Conservation (phyloP, 2,888 invertebrate species). For the Neocrepidodera transversa region DNA sequence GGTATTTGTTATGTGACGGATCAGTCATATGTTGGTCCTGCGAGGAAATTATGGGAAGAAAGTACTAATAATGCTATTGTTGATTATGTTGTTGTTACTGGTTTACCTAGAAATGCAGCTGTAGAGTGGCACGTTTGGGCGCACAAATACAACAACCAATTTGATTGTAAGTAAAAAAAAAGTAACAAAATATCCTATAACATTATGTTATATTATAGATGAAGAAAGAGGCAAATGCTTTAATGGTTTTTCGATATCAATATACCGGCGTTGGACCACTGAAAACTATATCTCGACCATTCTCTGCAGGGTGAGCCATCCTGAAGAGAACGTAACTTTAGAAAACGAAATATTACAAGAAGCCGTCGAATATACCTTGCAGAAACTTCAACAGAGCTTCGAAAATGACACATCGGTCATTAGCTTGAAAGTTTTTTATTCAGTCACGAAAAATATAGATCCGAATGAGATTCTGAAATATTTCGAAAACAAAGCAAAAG, state of each 20-base stretch:
- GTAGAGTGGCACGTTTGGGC: slow-evolving; percentile 96
- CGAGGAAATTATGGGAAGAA: slow-evolving; percentile 81
- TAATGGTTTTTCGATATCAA: slow-evolving; percentile 81
- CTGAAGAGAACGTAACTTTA: slow-evolving; percentile 37
- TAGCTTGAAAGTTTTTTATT: slow-evolving; percentile 79
- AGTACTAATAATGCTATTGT: slow-evolving; percentile 86
- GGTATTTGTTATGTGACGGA: slow-evolving; percentile 88
- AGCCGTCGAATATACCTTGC: slow-evolving; percentile 63
- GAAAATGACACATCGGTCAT: slow-evolving; percentile 68
- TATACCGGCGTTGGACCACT: slow-evolving; percentile 86
- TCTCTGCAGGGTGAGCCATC: slow-evolving; percentile 75
- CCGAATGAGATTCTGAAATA: slow-evolving; percentile 59
- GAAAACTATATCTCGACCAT: slow-evolving; percentile 87
- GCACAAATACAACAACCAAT: slow-evolving; percentile 84
- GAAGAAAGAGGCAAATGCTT: slow-evolving; percentile 90
- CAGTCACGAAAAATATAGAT: slow-evolving; percentile 67
- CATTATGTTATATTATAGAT: slow-evolving; percentile 64
- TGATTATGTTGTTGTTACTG: slow-evolving; percentile 84
- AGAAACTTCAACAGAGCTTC: slow-evolving; percentile 64
- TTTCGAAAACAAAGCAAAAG: slow-evolving; percentile 61
- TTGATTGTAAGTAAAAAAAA: slow-evolving; percentile 80
- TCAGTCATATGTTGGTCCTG: slow-evolving; percentile 73
- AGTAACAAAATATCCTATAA: too few relatives aligned
- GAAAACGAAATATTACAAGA: slow-evolving; percentile 64
- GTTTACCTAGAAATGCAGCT: slow-evolving; percentile 78